Conservation (phyloP, 2,888 invertebrate genomes). For the Spisula subtruncata region DNA sequence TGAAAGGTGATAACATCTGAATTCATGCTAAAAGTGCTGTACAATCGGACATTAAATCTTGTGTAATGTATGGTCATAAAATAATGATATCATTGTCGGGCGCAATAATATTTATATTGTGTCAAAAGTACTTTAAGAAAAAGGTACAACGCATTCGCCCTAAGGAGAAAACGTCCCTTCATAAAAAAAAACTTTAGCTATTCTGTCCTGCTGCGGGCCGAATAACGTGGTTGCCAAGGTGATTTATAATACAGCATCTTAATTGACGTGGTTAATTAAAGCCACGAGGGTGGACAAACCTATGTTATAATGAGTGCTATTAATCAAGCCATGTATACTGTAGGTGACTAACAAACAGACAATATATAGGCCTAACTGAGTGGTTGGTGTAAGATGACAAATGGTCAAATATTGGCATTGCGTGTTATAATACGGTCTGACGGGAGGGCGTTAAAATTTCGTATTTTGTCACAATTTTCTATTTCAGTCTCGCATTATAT, state of each 20-base stretch:
- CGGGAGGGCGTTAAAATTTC: no score
- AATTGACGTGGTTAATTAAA: background rate
- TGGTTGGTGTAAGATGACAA: background rate
- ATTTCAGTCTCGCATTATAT: no score
- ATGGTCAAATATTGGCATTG: background rate
- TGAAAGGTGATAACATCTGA: background rate
- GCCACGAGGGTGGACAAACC: constrained; percentile 47
- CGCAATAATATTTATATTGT: constrained; percentile 5
- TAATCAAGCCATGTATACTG: constrained; percentile 24
- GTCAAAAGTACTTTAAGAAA: background rate
- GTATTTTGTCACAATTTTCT: no score
- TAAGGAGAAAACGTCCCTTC: background rate
- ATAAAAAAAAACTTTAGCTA: background rate
- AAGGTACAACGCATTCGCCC: background rate
- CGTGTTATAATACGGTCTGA: no score
- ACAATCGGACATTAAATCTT: no score
- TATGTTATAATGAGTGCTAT: constrained; percentile 39
- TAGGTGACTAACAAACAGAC: background rate
- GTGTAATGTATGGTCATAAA: background rate
- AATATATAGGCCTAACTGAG: background rate
- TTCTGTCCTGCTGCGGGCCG: background rate
- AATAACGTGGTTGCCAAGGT: background rate
- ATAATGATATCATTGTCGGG: background rate
- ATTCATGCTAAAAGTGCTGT: no score
- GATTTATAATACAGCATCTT: background rate